A percentile compares a stretch with the other conserved stretches of the same genome.
Conservation (phyloP, 2,888 invertebrate genomes). For the Agonopterix subpropinquella region DNA sequence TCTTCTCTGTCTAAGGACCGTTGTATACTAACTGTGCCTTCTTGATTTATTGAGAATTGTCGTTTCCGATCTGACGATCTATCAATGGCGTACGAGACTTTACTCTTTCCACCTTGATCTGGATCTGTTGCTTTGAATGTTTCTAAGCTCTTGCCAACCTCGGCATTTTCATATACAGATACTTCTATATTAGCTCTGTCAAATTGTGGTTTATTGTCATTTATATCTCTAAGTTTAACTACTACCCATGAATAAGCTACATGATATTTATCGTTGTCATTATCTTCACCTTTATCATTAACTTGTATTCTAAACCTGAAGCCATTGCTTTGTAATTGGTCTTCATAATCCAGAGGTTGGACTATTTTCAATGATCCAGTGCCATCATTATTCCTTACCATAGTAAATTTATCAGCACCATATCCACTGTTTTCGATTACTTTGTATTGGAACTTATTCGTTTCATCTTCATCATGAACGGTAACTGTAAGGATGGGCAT, state of each 20-base stretch:
- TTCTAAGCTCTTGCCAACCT: slow-evolving; percentile 92
- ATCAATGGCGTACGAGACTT: slow-evolving; percentile 94
- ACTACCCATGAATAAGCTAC: slow-evolving; percentile 97
- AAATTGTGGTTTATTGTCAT: slow-evolving; percentile 98
- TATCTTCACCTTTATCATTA: slow-evolving; percentile 95
- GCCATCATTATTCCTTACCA: slow-evolving; percentile 97
- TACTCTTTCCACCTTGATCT: slow-evolving; percentile 95
- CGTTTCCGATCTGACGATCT: slow-evolving; percentile 93
- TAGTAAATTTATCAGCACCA: slow-evolving; percentile 97
- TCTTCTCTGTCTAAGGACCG: slow-evolving; percentile 95
- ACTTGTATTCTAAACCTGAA: slow-evolving; percentile 96
- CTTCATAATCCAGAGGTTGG: slow-evolving; percentile 96
- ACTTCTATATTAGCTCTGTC: slow-evolving; percentile 95
- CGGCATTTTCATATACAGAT: slow-evolving; percentile 93
- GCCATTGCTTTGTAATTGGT: slow-evolving; percentile 94
- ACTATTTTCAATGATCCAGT: slow-evolving; percentile 96
- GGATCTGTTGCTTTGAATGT: slow-evolving; percentile 97
- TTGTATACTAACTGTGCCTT: slow-evolving; percentile 96
- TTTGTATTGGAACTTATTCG: slow-evolving; percentile 97
- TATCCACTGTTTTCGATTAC: slow-evolving; percentile 95
- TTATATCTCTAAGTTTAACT: slow-evolving; percentile 94
- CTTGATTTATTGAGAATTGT: slow-evolving; percentile 95
- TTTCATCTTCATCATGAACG: slow-evolving; percentile 97
- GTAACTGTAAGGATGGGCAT: slow-evolving; percentile 96
- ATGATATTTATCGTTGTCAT: slow-evolving; percentile 97